These are phyloP conservation scores for Zoanthus sansibaricus DNA, from an alignment of 92 coral and sea anemone genomes.

Conservation along the genomic window DNA sequence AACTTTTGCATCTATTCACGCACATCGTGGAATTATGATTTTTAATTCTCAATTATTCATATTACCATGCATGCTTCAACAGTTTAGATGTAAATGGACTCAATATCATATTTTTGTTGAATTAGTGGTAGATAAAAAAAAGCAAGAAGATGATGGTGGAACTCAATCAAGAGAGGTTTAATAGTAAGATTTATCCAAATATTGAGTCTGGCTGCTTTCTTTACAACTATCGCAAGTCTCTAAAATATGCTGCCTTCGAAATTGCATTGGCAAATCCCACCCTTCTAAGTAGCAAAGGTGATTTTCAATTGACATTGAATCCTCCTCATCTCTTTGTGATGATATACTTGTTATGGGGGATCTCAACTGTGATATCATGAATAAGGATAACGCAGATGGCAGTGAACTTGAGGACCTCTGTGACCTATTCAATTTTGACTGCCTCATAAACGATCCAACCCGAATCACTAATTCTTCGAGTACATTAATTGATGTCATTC, in stretches of 20 bases:
- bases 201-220: constrained; percentile 31
- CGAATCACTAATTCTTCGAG: constrained; percentile 24
- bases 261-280: constrained; percentile 25
- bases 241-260: constrained; percentile 39
- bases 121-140: background rate
- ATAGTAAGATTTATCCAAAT: constrained; percentile 25
- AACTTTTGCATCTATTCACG: background rate
- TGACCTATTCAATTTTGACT: constrained; percentile 50
- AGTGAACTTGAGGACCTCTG: constrained; percentile 43
- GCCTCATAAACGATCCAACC: constrained; percentile 50
- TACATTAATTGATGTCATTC: constrained; percentile 49
- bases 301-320: constrained; percentile 17
- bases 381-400: constrained; percentile 35
- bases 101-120: background rate
- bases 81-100: background rate
- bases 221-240: constrained; percentile 23
- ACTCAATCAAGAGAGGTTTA: constrained; percentile 12
- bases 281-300: constrained; percentile 15
- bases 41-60: background rate
- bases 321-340: constrained; percentile 29
- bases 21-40: background rate
- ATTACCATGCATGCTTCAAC: background rate
- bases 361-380: constrained; percentile 48
- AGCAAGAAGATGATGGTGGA: constrained; percentile 2
- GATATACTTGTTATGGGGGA: constrained; percentile 47